These are phyloP conservation scores for Nasonia oneida DNA, from an alignment of 2,888 invertebrate species.

Conservation along the genomic window DNA sequence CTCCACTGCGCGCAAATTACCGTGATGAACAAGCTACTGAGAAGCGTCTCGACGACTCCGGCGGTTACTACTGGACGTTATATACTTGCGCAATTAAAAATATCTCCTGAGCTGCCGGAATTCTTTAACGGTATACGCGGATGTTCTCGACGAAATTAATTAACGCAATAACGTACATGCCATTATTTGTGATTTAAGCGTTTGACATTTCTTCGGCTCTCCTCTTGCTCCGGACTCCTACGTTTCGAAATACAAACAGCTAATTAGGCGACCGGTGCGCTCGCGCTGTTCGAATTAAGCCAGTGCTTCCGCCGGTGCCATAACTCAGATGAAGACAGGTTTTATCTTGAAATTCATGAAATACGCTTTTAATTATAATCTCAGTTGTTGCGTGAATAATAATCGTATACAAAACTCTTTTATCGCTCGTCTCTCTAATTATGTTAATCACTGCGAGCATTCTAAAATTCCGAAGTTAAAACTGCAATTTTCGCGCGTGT, in stretches of 20 bases:
- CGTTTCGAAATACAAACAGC: constrained; percentile 23
- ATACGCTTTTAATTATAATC: constrained; percentile 13
- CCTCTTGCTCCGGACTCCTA: background rate
- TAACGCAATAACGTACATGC: background rate
- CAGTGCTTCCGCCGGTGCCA: background rate
- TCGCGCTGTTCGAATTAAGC: constrained; percentile 22
- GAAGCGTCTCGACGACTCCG: too few species aligned
- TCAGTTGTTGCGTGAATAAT: constrained; percentile 4
- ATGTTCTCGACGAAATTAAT: background rate
- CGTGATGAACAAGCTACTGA: too few species aligned
- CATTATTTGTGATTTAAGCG: constrained; percentile 3
- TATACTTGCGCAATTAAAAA: background rate
- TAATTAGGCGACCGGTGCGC: constrained; percentile 39
- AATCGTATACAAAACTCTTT: background rate
- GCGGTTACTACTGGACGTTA: too few species aligned
- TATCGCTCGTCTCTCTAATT: background rate
- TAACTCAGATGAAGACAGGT: constrained; percentile 35
- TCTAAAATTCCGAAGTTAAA: too few species aligned
- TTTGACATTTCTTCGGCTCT: background rate
- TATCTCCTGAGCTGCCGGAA: too few species aligned
- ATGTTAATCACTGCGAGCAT: too few species aligned
- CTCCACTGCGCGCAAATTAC: background rate
- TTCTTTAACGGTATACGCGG: background rate
- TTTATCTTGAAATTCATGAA: constrained; percentile 29
- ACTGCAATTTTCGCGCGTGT: background rate